Evolutionary conservation across 2,888 invertebrate genomes (phyloP).

Genomic region (Piscicola geometra): DNA sequence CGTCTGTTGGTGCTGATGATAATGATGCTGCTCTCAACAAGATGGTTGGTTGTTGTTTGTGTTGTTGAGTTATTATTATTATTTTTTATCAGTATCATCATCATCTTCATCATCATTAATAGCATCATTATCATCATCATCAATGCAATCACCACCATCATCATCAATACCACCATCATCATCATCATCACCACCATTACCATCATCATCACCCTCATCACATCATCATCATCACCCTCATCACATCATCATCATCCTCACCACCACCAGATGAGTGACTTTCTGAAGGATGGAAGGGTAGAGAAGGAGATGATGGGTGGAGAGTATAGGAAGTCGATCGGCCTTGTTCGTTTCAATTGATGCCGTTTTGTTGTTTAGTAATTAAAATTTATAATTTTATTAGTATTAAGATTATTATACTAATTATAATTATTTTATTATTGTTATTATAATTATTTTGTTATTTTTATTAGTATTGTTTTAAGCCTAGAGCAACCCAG

Average conservation of each 20-base stretch:
- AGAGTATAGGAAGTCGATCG: not conserved
- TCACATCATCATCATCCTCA: constrained; percentile 21
- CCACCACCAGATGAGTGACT: not conserved
- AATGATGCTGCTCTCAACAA: not conserved
- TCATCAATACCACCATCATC: not conserved
- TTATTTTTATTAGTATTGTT: too few species aligned
- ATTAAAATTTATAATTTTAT: not conserved
- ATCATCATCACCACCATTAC: not conserved
- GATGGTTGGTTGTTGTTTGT: not conserved
- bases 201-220: constrained; percentile 12
- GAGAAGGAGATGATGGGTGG: not conserved
- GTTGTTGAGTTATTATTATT: not conserved
- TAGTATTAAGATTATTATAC: not conserved
- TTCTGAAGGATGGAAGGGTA: not conserved
- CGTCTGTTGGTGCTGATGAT: not conserved
- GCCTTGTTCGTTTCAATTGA: not conserved
- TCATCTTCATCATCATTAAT: constrained; percentile 13
- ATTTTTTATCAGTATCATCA: not conserved
- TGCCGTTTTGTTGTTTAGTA: not conserved
- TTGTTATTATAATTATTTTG: not conserved
- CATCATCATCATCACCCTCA: constrained; percentile 1
- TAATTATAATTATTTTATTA: not conserved
- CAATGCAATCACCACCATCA: constrained; percentile 1
- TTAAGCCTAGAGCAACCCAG: too few species aligned
- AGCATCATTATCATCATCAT: constrained; percentile 3